Conservation (phyloP, 2,113 vertebrate species). For the Phalacrocorax carbo region DNA sequence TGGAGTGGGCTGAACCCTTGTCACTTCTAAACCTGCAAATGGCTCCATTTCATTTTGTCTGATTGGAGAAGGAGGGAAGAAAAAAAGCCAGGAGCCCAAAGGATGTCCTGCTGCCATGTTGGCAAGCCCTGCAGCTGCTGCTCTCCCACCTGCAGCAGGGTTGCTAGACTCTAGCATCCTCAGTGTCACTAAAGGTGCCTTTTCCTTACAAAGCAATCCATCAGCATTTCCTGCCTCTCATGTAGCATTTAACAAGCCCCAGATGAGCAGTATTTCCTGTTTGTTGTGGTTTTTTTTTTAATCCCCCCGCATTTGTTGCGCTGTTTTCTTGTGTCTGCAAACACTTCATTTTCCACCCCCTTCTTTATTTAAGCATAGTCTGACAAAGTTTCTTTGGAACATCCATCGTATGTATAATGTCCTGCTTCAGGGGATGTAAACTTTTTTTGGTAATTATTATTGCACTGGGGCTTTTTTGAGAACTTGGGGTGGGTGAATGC, state of each 20-base stretch:
- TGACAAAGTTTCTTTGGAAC: not conserved
- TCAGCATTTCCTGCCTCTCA: not conserved
- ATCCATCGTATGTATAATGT: not conserved
- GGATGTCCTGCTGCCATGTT: not conserved
- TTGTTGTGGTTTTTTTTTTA: too few relatives aligned
- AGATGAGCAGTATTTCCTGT: not conserved
- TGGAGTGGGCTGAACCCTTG: not conserved
- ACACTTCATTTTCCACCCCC: not conserved
- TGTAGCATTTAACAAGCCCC: not conserved
- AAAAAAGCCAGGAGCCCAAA: not conserved
- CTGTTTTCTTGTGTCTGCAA: not conserved
- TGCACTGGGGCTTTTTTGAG: not conserved
- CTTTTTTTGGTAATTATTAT: not conserved
- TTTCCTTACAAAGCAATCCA: not conserved
- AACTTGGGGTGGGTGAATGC: not conserved
- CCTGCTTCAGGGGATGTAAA: not conserved
- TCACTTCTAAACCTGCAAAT: not conserved
- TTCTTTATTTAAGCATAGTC: not conserved
- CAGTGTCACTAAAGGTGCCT: not conserved
- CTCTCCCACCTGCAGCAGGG: not conserved
- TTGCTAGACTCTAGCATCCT: fast-evolving
- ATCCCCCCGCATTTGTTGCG: not conserved
- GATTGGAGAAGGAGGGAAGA: not conserved
- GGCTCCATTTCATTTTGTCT: not conserved
- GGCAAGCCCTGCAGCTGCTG: not conserved